phyloP scores from a whole-genome alignment of 2,888 invertebrate genomes.

The Aleiodes leptofemur region DNA sequence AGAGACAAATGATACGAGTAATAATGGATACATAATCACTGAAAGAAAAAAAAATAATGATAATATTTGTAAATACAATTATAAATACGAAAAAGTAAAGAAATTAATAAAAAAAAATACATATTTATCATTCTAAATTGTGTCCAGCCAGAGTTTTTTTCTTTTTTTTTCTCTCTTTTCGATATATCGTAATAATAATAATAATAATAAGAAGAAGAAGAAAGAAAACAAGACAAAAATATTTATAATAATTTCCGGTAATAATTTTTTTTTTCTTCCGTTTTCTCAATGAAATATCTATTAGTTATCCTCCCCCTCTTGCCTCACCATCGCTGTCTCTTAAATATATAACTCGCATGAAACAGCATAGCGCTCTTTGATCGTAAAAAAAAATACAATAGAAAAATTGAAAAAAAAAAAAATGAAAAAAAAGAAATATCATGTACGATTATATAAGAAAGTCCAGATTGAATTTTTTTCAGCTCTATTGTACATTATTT shows the following conservation, averaged over 20 bases:
- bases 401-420: slow-evolving; percentile 11
- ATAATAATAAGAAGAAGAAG: background rate
- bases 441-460: slow-evolving; percentile 43
- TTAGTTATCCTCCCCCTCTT: slow-evolving; percentile 5
- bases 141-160: slow-evolving; percentile 45
- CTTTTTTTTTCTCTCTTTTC: background rate
- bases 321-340: background rate
- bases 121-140: slow-evolving; percentile 40
- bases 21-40: slow-evolving; percentile 30
- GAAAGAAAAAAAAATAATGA: slow-evolving; percentile 27
- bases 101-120: background rate
- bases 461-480: slow-evolving; percentile 36
- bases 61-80: slow-evolving; percentile 43
- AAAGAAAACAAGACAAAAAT: slow-evolving; percentile 30
- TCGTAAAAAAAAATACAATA: background rate
- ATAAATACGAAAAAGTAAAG: slow-evolving; percentile 10
- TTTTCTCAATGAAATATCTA: slow-evolving; percentile 18
- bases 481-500: slow-evolving; percentile 57
- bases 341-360: background rate
- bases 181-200: slow-evolving; percentile 28
- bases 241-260: slow-evolving; percentile 46
- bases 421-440: slow-evolving; percentile 22
- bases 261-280: background rate
- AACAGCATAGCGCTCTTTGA: background rate
- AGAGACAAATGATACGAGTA: slow-evolving; percentile 27